Base-by-base conservation (phyloP, 1,140 invertebrate genomes). In the Euglossa dilemma region DNA sequence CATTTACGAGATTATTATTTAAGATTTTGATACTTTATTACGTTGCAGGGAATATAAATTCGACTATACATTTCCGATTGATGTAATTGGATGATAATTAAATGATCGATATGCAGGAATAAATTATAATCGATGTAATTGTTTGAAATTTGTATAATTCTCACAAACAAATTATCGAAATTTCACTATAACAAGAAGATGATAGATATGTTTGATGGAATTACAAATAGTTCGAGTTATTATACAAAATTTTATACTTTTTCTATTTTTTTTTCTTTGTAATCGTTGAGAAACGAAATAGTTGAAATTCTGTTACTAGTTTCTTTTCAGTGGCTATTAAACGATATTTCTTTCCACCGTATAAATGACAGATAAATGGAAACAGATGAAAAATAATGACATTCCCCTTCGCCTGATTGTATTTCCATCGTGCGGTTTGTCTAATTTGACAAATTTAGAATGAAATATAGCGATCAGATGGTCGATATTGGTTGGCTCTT, bases 341-440 rank as follows among this genome's bases (percentile, higher is more conserved):
- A 4, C 25, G 20, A 63, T 11, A 16, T 59, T 57, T 36, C 18
- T 36, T 54, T n/a, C n/a, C 70, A 54, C 50, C 47, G 23, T 54
- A 3, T 72, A 11, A 23, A 56, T 72, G 4, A 6, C 36, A 18
- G 36, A 0, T 23, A n/a, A 56, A 61, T 28, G 5, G 18, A 76
- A 76, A 76, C 74, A 76, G n/a, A 52, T 36, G 74, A 76, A n/a
- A 64, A 16, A 43, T 52, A n/a, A 1, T 47, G 16, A 76, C n/a
- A 6, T 36, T 18, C 18, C 14, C 12, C 14, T 63, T 28, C n/a
- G 18, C 14, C 14, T 28, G 20, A 76, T 52, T 16, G 36, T 36
- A 20, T 71, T 63, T 36, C 1, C 11, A 56, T 20, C 11, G 12
- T 64, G 20, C 59, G n/a, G n/a, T n/a, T 64, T 52, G 12, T 57